Evolutionary conservation across 2,797 vertebrate species (phyloP).

Genomic region (Ciconia nigra): DNA sequence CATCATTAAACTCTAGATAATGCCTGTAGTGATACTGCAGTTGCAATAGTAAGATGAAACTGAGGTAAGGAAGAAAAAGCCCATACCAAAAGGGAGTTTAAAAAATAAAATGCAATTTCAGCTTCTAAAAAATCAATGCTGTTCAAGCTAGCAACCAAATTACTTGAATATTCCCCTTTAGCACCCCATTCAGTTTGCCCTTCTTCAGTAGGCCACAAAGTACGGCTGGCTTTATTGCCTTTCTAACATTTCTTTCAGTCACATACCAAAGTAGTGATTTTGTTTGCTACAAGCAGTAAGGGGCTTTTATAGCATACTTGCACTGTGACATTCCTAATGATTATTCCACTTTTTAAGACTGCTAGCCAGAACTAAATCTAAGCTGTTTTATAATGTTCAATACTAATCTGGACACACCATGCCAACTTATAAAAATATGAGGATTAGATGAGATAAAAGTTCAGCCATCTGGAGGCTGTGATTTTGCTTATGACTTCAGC

Average conservation of each 20-base stretch:
- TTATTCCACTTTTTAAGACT: constrained; percentile 24
- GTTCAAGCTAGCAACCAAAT: neutral
- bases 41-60: neutral
- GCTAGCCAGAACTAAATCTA: constrained; percentile 4
- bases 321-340: neutral
- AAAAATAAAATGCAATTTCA: neutral
- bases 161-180: neutral
- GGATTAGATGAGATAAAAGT: constrained; percentile 58
- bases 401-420: constrained; percentile 7
- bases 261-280: neutral
- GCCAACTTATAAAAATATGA: constrained; percentile 47
- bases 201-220: neutral
- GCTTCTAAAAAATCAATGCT: neutral
- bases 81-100: neutral
- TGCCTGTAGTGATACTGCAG: neutral
- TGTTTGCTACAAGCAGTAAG: neutral
- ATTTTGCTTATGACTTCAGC: constrained; percentile 49
- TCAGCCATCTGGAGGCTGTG: constrained; percentile 43
- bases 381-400: constrained; percentile 33
- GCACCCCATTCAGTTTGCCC: neutral
- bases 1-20: neutral
- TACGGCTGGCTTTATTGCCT: neutral
- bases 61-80: neutral
- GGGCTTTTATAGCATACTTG: neutral
- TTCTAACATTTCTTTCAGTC: neutral